These are phyloP conservation scores for Erythrocebus patas DNA, from an alignment of 2,113 vertebrate genomes.

Conservation along the genomic window DNA sequence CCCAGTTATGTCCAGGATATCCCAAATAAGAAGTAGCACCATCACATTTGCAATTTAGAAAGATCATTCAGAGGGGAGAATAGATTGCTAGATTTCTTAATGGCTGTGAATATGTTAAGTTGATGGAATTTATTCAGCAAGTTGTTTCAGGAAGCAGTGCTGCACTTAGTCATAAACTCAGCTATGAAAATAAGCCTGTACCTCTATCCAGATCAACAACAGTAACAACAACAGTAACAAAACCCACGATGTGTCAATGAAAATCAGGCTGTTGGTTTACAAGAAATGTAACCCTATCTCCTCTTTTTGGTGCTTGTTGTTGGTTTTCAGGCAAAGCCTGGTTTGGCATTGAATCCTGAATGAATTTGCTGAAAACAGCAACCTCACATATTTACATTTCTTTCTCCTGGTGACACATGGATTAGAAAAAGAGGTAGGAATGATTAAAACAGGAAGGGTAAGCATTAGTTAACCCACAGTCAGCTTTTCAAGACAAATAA, in stretches of 20 bases:
- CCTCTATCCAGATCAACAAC: background rate
- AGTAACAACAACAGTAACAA: background rate
- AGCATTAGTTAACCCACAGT: constrained; percentile 16
- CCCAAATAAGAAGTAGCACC: background rate
- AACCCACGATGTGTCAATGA: background rate
- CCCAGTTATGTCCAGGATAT: background rate
- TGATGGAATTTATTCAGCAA: background rate
- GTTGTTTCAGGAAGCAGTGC: background rate
- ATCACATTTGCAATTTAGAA: background rate
- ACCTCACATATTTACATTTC: constrained; percentile 21
- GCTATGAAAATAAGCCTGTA: constrained; percentile 5
- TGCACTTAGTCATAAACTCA: background rate
- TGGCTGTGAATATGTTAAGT: background rate
- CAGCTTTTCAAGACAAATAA: background rate
- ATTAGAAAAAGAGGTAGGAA: constrained; percentile 28
- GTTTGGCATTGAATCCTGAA: background rate
- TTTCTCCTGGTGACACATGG: background rate
- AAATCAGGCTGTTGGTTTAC: constrained; percentile 5
- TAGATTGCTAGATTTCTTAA: background rate
- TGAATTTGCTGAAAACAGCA: constrained; percentile 43
- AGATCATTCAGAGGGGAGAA: background rate
- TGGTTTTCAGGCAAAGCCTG: constrained; percentile 14
- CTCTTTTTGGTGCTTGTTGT: background rate
- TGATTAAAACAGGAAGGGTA: constrained; percentile 19
- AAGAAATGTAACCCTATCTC: constrained; percentile 17